Evolutionary conservation across 2,888 invertebrate species (phyloP), one percentile per base, ranked within the genome.

Genomic region (Ganaspis brasiliensis): DNA sequence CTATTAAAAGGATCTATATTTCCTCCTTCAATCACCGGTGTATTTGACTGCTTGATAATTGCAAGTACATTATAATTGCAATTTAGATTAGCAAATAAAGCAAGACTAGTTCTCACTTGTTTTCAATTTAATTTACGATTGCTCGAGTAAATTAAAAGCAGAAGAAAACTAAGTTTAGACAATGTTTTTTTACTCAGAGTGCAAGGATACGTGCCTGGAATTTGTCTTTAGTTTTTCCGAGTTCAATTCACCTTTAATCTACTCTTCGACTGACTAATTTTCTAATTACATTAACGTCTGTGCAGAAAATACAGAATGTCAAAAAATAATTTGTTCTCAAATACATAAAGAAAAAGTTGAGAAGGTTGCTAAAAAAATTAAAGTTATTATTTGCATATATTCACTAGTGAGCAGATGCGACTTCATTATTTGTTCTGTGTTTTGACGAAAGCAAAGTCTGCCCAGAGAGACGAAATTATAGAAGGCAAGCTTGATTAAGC

Each of bases 401-500:
- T n/a, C 67, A 24, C 14, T 49, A 49, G 63, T 21, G 24, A 40
- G 67, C 67, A 45, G 24, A 67, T 26, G 45, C 26, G 67, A n/a
- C 26, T 67, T 67, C 24, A 67, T 67, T 67, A 67, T 67, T 67
- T 67, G 67, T 67, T 45, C 45, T 45, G 45, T 67, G 40, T 45
- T 24, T 24, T 67, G 4, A 45, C 24, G 3, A 45, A 67, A 67
- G 67, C 45, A 67, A 67, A 67, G 45, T 67, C 45, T 67, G 45
- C 40, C n/a, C n/a, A 21, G 40, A 24, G 45, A 67, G 45, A 21
- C 24, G 24, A 45, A 67, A 35, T 12, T 21, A 56, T 37, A 78
- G 45, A 63, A 37, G 57, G 74, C 80, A 83, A 79, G 79, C 74
- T 76, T 83, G 84, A 84, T 84, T 83, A 74, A 19, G 31, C 79